Conservation (phyloP, 2,113 vertebrate genomes). For the Sylvia atricapilla region DNA sequence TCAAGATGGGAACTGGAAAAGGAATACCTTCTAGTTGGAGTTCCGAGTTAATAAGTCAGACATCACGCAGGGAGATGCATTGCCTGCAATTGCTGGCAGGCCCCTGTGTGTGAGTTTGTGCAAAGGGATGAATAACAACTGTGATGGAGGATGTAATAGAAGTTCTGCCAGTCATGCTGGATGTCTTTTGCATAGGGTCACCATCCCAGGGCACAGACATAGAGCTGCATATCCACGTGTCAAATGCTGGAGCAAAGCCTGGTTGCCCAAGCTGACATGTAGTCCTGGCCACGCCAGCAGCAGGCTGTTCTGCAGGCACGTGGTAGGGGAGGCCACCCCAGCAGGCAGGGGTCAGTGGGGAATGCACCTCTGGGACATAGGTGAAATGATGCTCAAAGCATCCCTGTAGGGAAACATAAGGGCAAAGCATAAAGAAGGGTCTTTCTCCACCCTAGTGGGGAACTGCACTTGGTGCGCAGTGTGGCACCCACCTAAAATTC, state of each 20-base stretch:
- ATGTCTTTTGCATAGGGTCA: background rate
- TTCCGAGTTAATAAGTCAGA: background rate
- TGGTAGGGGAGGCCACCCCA: no score
- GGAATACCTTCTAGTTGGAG: background rate
- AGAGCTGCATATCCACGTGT: background rate
- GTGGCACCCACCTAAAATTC: background rate
- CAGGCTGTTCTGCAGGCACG: background rate
- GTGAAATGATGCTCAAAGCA: background rate
- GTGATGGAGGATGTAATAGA: background rate
- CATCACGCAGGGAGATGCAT: background rate
- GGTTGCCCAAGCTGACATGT: rapidly evolving
- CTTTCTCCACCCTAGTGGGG: background rate
- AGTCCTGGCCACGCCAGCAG: background rate
- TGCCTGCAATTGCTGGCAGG: background rate
- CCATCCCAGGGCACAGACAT: background rate
- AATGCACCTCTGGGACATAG: rapidly evolving
- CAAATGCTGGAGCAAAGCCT: background rate
- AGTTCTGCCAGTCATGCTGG: background rate
- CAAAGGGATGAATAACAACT: rapidly evolving
- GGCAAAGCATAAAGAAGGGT: background rate
- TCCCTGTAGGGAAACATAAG: background rate
- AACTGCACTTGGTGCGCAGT: rapidly evolving
- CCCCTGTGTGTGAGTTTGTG: background rate
- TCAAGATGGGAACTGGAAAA: rapidly evolving
- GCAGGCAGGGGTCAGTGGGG: no score